Conservation (phyloP, 2,113 vertebrate species). For the Pachypanchax playfairii region DNA sequence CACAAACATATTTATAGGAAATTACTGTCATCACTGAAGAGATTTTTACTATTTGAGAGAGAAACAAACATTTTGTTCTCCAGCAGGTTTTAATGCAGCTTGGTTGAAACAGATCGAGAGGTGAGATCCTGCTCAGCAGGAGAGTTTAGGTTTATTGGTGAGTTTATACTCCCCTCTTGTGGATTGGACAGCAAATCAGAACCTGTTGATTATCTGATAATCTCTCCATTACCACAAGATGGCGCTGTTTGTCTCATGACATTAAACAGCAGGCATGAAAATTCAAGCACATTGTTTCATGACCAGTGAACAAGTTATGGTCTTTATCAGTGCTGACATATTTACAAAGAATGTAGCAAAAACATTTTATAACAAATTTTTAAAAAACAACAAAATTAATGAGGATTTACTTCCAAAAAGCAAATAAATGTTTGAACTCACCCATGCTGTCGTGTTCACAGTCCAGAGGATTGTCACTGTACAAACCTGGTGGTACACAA, state of each 20-base stretch:
- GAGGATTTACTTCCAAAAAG: background rate
- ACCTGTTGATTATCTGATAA: background rate
- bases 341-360: background rate
- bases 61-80: background rate
- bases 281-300: background rate
- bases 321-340: background rate
- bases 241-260: slow-evolving; percentile 20
- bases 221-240: slow-evolving; percentile 39
- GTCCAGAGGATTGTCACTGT: slow-evolving; percentile 76
- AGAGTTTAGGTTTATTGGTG: background rate
- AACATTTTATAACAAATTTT: background rate
- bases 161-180: slow-evolving; percentile 61
- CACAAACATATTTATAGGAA: background rate
- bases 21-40: background rate
- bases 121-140: background rate
- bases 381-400: too few relatives aligned
- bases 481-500: slow-evolving; percentile 82
- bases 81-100: background rate
- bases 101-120: background rate
- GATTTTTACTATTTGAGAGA: background rate
- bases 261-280: background rate
- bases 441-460: slow-evolving; percentile 73
- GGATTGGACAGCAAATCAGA: slow-evolving; percentile 26
- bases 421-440: slow-evolving; percentile 50
- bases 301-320: background rate